Evolutionary conservation across 2,888 invertebrate genomes (phyloP), one percentile per base, ranked within the genome.

Genomic region (Philereme vetulata): DNA sequence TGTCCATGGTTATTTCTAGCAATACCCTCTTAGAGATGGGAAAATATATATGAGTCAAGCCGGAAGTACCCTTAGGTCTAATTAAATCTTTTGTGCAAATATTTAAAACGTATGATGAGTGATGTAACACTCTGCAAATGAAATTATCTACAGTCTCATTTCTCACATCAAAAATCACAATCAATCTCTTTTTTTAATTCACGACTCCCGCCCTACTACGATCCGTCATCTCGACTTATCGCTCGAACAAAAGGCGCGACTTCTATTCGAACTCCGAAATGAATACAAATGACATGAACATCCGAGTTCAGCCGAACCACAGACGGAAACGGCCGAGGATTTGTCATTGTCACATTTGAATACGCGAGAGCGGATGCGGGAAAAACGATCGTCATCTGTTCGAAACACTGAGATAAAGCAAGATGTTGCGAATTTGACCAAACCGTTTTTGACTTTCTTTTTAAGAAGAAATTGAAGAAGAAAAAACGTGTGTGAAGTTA

Each of bases 261-360:
- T 57, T 75, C 73, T 72, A 80, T 80, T 81, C 84, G 54, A 51
- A 54, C 54, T 42, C 81, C 80, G 84, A 88, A 56, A 88, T 86
- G 86, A 87, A 88, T 88, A 90, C 82, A 89, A 90, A 88, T 86
- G 88, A 88, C 82, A 82, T 83, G 83, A 83, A 87, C 85, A 86
- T 87, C 88, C 88, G 82, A 79, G 70, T 69, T 65, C 55, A 58
- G 57, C 86, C 88, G 78, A 85, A 84, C 85, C 85, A 75, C 85
- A 86, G 75, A 64, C 83, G 89, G 90, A 89, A 88, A 88, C 84
- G 80, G 80, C 88, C 86, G 84, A 77, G 78, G 82, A 90, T 90
- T 88, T 90, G 90, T 90, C 90, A 88, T 72, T 85, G 89, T 90
- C 90, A 89, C 85, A 90, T 90, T 90, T 90, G 88, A 90, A 90